Evolutionary conservation across 2,888 invertebrate genomes (phyloP), one percentile per base, ranked within the genome.

Genomic region (Drosophila mayaguana): DNA sequence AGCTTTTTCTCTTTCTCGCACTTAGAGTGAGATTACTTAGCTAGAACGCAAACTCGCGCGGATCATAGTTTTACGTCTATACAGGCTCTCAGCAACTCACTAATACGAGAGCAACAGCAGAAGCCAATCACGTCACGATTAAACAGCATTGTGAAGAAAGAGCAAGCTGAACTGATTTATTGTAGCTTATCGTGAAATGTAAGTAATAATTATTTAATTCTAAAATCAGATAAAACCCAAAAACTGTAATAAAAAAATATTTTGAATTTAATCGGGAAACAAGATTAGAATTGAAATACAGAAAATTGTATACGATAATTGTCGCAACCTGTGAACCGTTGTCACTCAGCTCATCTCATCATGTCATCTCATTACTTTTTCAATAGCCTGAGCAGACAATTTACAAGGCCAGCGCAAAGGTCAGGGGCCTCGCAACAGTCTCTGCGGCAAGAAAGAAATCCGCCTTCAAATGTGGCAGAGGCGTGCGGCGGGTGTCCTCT

Each of bases 351-450:
- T 36, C 28, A 28, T 28, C 28, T 28, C 28, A 28, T 28, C 28
- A 28, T 28, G 36, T 20, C 14, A 36, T 36, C 36, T 53, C 51
- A 53, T 53, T 11, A 38, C 14, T 20, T 38, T 36, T 14, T 32
- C 22, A 34, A 25, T 42, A 40, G 2, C 25, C 16, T 25, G 8
- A 9, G 20, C 14, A 16, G 25, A 40, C 48, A 25, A 42, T 63
- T 42, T 45, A 32, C 32, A 32, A 25, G 48, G 40, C 28, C 34
- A 12, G 40, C 34, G 51, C 46, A 69, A 69, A 69, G 70, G 60
- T 69, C 60, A 38, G 14, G 12, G 51, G 20, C 11, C 28, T 12
- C 48, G 55, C 48, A 51, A 28, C 40, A 51, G 51, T 48, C 46
- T 48, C 18, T 54, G 32, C 14, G 11, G 25, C 42, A 20, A 18